phyloP scores from a whole-genome alignment of 1,140 invertebrate species.

The Potamilus streckersoni region DNA sequence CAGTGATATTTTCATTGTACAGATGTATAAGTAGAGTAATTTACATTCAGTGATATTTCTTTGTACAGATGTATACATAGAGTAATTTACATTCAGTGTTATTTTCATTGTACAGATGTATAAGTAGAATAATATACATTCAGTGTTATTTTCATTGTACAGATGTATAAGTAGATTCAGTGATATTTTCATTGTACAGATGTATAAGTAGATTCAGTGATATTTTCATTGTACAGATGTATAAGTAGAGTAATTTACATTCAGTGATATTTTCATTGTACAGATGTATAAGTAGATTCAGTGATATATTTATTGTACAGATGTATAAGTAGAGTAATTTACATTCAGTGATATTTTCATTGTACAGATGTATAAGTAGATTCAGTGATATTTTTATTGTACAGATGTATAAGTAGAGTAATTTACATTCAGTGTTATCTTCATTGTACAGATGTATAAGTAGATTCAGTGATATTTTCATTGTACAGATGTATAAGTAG shows the following conservation, averaged over 20 bases:
- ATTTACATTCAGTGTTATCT: too few species aligned
- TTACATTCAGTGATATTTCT: not conserved
- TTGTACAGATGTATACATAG: slow-evolving; percentile 49
- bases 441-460: slow-evolving; percentile 49
- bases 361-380: slow-evolving; percentile 49
- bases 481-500: slow-evolving; percentile 49
- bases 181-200: slow-evolving; percentile 31
- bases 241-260: slow-evolving; percentile 8
- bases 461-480: not conserved
- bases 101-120: slow-evolving; percentile 46
- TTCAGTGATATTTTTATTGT: slow-evolving; percentile 2
- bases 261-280: slow-evolving; percentile 3
- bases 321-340: slow-evolving; percentile 33
- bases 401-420: slow-evolving; percentile 45
- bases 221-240: slow-evolving; percentile 45
- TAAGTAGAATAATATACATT: not conserved
- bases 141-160: slow-evolving; percentile 3
- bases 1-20: slow-evolving; percentile 4
- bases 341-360: not conserved
- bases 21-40: slow-evolving; percentile 44
- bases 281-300: slow-evolving; percentile 44
- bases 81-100: not conserved
- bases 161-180: slow-evolving; percentile 44
- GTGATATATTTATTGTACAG: slow-evolving; percentile 30
- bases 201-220: slow-evolving; percentile 32